Percentiles rank a stretch among this genome's conserved stretches.
These are phyloP conservation scores for Osmerus eperlanus DNA, from an alignment of 2,113 vertebrate genomes.

Conservation along the genomic window DNA sequence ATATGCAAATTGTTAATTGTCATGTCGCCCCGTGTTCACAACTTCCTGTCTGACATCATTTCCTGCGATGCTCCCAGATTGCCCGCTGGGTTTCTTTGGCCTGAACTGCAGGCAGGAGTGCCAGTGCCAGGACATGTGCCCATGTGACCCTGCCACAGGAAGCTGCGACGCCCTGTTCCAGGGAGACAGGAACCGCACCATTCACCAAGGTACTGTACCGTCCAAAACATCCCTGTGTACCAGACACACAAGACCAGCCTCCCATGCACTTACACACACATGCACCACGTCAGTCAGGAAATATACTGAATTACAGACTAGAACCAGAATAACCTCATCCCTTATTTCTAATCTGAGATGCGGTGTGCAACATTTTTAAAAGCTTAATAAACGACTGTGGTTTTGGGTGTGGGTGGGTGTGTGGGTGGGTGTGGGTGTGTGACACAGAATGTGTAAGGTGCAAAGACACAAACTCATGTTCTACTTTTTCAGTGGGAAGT, in stretches of 20 bases:
- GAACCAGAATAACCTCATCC: too few relatives aligned
- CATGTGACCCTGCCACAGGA: slow-evolving; percentile 79
- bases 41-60: slow-evolving; percentile 1
- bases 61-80: slow-evolving; percentile 63
- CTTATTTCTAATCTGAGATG: too few relatives aligned
- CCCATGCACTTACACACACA: not conserved
- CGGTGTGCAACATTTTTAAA: too few relatives aligned
- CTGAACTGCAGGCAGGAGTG: slow-evolving; percentile 72
- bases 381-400: too few relatives aligned
- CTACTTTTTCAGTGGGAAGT: too few relatives aligned
- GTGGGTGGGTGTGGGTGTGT: too few relatives aligned
- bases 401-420: too few relatives aligned
- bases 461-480: too few relatives aligned
- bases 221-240: not conserved
- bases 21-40: not conserved
- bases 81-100: slow-evolving; percentile 80
- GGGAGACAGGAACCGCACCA: slow-evolving; percentile 40
- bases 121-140: slow-evolving; percentile 74
- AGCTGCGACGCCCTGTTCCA: slow-evolving; percentile 72
- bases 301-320: too few relatives aligned
- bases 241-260: not conserved
- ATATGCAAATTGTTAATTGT: not conserved
- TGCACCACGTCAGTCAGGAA: too few relatives aligned
- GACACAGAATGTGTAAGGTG: too few relatives aligned
- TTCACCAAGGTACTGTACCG: slow-evolving; percentile 74